Evolutionary conservation across 2,888 invertebrate genomes (phyloP).

Genomic region (Pilophorus perplexus): DNA sequence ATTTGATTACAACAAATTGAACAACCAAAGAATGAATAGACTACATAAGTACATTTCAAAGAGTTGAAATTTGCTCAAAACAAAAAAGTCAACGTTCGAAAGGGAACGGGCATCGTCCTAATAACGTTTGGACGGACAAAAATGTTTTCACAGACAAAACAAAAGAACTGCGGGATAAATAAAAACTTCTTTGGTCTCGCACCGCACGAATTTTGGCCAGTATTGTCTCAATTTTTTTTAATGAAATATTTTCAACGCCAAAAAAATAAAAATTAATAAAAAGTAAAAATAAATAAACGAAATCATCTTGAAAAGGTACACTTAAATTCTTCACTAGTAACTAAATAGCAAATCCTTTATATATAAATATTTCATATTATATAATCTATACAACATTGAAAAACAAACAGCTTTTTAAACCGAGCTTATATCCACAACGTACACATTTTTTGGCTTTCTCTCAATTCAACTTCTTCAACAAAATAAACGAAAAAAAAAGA

Average conservation of each 20-base stretch:
- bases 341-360: conserved; percentile 26
- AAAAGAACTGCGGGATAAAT: background rate
- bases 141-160: no score
- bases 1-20: no score
- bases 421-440: background rate
- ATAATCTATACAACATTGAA: conserved; percentile 37
- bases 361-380: conserved; percentile 28
- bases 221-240: conserved; percentile 10
- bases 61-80: no score
- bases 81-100: no score
- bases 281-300: background rate
- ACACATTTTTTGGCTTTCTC: no score
- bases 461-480: no score
- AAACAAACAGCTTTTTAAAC: conserved; percentile 21
- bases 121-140: no score
- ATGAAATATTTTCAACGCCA: background rate
- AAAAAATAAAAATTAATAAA: background rate
- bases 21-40: no score
- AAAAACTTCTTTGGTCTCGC: conserved; percentile 25
- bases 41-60: no score
- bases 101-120: no score
- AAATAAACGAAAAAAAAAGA: background rate
- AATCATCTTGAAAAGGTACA: background rate
- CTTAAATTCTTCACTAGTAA: conserved; percentile 2
- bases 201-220: background rate